These are phyloP conservation scores for Pterostichus madidus DNA, from an alignment of 2,888 invertebrate species.

Conservation along the genomic window DNA sequence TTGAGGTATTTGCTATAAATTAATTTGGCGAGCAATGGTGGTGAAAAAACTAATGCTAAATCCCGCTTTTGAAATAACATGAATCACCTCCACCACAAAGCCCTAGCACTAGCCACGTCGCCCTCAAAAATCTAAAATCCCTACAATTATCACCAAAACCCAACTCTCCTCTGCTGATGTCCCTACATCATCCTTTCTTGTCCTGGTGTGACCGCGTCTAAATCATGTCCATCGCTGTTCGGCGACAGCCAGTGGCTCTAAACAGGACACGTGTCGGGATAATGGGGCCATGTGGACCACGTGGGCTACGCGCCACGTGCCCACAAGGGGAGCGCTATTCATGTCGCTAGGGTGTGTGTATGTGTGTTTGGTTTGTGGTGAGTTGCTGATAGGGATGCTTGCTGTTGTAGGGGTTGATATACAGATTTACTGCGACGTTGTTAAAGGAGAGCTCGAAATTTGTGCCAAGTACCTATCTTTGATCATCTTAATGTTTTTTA, in stretches of 20 bases:
- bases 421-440: not conserved
- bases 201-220: slow-evolving; percentile 4
- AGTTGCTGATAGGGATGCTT: slow-evolving; percentile 13
- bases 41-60: too few relatives aligned
- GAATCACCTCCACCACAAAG: too few relatives aligned
- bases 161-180: not conserved
- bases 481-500: too few relatives aligned
- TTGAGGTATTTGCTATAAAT: too few relatives aligned
- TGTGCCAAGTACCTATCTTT: too few relatives aligned
- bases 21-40: too few relatives aligned
- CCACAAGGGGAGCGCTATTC: slow-evolving; percentile 42
- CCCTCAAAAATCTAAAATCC: too few relatives aligned
- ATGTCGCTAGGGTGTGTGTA: slow-evolving; percentile 12
- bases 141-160: slow-evolving; percentile 15
- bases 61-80: too few relatives aligned
- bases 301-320: slow-evolving; percentile 37
- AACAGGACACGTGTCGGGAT: slow-evolving; percentile 64
- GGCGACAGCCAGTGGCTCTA: slow-evolving; percentile 56
- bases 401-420: not conserved
- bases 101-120: too few relatives aligned
- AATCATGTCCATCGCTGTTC: slow-evolving; percentile 46
- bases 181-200: not conserved
- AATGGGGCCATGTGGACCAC: slow-evolving; percentile 64
- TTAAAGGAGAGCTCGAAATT: too few relatives aligned
- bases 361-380: slow-evolving; percentile 5